phyloP scores from a whole-genome alignment of 1,140 invertebrate species.

The Leguminivora glycinivorella region DNA sequence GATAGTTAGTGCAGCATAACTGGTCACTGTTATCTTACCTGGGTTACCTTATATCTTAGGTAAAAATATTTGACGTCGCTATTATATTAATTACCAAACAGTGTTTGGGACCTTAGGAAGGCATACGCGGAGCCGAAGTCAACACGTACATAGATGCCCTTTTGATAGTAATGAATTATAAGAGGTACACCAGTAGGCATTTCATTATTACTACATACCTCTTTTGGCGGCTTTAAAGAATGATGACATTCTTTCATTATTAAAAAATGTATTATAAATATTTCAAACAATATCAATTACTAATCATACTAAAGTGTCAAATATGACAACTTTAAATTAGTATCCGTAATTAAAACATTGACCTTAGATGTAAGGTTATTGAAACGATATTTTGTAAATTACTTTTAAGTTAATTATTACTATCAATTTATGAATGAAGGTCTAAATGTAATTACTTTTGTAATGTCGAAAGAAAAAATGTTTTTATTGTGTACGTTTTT shows the following conservation, averaged over 20 bases:
- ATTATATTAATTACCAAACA: no score
- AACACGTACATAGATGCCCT: no score
- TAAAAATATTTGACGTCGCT: no score
- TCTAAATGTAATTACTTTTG: background rate
- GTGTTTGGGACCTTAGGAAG: no score
- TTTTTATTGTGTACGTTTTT: no score
- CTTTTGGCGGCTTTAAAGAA: no score
- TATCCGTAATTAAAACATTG: background rate
- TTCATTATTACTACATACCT: no score
- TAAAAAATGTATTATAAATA: background rate
- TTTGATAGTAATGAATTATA: no score
- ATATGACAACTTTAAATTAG: background rate
- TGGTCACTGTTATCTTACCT: no score
- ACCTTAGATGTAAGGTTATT: background rate
- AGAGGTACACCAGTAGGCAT: no score
- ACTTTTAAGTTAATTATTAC: slow-evolving; percentile 6
- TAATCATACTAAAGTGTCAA: background rate
- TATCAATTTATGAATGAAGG: background rate
- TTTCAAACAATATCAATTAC: background rate
- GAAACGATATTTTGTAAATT: background rate
- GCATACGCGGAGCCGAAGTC: no score
- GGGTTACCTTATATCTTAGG: no score
- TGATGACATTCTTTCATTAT: background rate
- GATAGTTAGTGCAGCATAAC: background rate
- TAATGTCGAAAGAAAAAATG: background rate